phyloP scores from a whole-genome alignment of 2,113 vertebrate species.

The Tetraodon nigroviridis region DNA sequence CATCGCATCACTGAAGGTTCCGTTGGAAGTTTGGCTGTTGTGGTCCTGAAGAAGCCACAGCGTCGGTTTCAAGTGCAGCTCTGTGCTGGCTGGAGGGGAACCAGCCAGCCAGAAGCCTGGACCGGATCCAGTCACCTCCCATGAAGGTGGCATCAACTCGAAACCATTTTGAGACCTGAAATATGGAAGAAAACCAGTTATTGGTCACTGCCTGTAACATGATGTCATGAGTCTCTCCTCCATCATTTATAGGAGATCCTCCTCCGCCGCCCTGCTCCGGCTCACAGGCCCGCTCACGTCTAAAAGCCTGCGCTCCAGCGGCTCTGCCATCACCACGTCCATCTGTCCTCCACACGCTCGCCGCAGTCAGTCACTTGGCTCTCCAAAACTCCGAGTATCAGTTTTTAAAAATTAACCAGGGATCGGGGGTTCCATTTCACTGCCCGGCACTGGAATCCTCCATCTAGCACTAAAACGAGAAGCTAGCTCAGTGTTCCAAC shows the following conservation, averaged over 20 bases:
- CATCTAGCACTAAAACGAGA: slow-evolving; percentile 86
- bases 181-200: slow-evolving; percentile 31
- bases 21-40: too few species aligned
- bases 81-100: not conserved
- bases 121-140: slow-evolving; percentile 33
- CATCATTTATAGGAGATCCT: slow-evolving; percentile 54
- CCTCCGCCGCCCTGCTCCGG: slow-evolving; percentile 43
- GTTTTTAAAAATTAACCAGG: slow-evolving; percentile 80
- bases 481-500: slow-evolving; percentile 87
- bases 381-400: slow-evolving; percentile 76
- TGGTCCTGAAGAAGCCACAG: too few species aligned
- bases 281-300: slow-evolving; percentile 62
- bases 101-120: slow-evolving; percentile 6
- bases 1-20: too few species aligned
- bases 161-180: slow-evolving; percentile 35
- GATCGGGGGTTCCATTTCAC: slow-evolving; percentile 83
- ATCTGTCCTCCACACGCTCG: slow-evolving; percentile 4
- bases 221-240: slow-evolving; percentile 16
- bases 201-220: slow-evolving; percentile 18
- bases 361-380: slow-evolving; percentile 50
- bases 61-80: not conserved
- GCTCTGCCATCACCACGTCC: slow-evolving; percentile 31
- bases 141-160: slow-evolving; percentile 35
- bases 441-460: slow-evolving; percentile 75
- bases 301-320: slow-evolving; percentile 69